These are phyloP conservation scores for Okamejei kenojei DNA, from an alignment of 2,797 vertebrate genomes.

Conservation along the genomic window DNA sequence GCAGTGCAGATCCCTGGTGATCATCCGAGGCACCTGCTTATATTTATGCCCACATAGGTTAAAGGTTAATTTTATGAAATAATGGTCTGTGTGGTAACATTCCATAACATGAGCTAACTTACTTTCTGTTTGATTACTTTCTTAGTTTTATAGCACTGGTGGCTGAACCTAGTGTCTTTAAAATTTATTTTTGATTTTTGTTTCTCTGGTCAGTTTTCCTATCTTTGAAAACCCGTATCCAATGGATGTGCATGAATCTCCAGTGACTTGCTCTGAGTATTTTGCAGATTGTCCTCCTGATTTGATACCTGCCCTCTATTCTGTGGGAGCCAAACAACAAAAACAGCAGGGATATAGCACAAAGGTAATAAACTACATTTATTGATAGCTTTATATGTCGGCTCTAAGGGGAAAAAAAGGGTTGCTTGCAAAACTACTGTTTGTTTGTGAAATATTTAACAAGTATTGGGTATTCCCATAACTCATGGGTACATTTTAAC, in stretches of 20 bases:
- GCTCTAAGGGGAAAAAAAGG: background rate
- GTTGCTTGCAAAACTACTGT: background rate
- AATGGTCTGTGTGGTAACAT: background rate
- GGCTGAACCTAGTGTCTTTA: background rate
- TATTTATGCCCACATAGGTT: background rate
- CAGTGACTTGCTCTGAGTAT: conserved; percentile 93
- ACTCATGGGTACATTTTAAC: background rate
- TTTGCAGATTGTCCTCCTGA: conserved; percentile 93
- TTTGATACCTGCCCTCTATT: conserved; percentile 92
- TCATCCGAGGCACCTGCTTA: background rate
- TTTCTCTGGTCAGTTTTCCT: conserved; percentile 72
- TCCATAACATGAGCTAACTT: background rate
- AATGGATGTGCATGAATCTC: conserved; percentile 96
- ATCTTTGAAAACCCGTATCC: conserved; percentile 98
- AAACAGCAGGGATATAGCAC: conserved; percentile 96
- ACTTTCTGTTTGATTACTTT: background rate
- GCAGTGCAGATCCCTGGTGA: background rate
- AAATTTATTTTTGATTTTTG: background rate
- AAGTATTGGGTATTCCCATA: background rate
- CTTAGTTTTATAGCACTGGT: background rate
- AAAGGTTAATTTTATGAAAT: background rate
- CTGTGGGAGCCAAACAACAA: conserved; percentile 92
- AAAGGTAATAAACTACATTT: conserved; percentile 66
- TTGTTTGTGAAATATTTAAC: background rate
- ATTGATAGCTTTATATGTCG: background rate